Evolutionary conservation across 1,140 invertebrate species (phyloP), one percentile per base, ranked within the genome.

Genomic region (Trichomalopsis sarcophagae): DNA sequence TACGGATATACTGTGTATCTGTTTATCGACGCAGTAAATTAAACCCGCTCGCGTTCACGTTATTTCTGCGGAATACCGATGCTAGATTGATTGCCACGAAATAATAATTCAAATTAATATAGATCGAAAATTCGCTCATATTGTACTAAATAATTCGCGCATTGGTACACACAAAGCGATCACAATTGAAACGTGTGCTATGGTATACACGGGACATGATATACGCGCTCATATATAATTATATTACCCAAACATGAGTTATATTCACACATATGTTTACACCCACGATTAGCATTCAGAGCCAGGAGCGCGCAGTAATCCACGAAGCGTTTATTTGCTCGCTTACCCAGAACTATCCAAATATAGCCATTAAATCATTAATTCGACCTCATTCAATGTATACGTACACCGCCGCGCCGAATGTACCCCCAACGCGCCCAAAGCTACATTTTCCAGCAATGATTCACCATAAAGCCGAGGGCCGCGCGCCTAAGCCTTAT

Each of bases 261-360:
- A 62, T 62, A 62, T 62, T 62, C 55, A 62, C 55, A 62, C 55
- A n/a, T 62, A n/a, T 62, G 55, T 62, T 62, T 62, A n/a, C 55
- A 62, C 21, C 55, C 21, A 62, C 55, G 55, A 62, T 62, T 62
- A 62, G 55, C 55, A 62, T 62, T 62, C 55, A n/a, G 17, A 1
- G 17, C 17, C 21, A 17, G 14, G 13, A 14, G 47, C 47, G 55
- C 55, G 2, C 5, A 7, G 55, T 62, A 62, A 62, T 62, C 55
- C 21, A 62, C 55, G 55, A 62, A 62, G 55, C 55, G 55, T 62
- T 62, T 62, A 62, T n/a, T 62, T 62, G 55, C 21, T n/a, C 21
- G 21, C 21, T 62, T 62, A n/a, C 21, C 55, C 55, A 62, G 21
- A 62, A 62, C 55, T 62, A 62, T 62, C 55, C 55, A 62, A 62